phyloP scores from a whole-genome alignment of 35 echinoderm and acorn worm species.

The Strongylocentrotus purpuratus region DNA sequence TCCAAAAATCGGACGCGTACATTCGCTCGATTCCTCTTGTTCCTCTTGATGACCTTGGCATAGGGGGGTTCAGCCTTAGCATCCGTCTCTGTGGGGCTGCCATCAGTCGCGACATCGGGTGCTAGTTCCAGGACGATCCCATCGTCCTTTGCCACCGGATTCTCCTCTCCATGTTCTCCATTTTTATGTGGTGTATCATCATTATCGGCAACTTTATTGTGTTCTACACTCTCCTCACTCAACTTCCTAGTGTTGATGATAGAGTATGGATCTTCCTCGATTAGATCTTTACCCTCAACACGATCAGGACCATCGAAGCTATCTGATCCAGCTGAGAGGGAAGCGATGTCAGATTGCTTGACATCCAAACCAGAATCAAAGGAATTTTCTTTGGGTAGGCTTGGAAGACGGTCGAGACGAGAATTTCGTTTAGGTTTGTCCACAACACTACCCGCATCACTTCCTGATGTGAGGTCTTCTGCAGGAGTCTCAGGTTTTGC shows the following conservation, averaged over 20 bases:
- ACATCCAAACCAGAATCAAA: neutral
- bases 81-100: neutral
- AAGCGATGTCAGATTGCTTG: slow-evolving; percentile 3
- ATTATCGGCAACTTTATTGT: neutral
- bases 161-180: neutral
- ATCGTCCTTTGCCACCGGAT: neutral
- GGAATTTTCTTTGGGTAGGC: neutral
- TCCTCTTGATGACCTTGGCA: slow-evolving; percentile 30
- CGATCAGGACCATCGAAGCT: neutral
- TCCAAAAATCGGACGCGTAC: neutral
- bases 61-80: slow-evolving; percentile 30
- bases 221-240: neutral
- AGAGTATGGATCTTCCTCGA: slow-evolving; percentile 14
- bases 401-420: slow-evolving; percentile 23
- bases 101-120: neutral
- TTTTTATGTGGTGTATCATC: neutral
- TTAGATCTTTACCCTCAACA: neutral
- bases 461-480: neutral
- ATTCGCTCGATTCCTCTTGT: slow-evolving; percentile 22
- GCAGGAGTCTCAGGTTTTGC: neutral
- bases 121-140: neutral
- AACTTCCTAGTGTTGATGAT: neutral
- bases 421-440: neutral
- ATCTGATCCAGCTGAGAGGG: slow-evolving; percentile 17
- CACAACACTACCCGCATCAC: neutral